Conservation (phyloP, 2,797 vertebrate species). For the Channallabes apus region DNA sequence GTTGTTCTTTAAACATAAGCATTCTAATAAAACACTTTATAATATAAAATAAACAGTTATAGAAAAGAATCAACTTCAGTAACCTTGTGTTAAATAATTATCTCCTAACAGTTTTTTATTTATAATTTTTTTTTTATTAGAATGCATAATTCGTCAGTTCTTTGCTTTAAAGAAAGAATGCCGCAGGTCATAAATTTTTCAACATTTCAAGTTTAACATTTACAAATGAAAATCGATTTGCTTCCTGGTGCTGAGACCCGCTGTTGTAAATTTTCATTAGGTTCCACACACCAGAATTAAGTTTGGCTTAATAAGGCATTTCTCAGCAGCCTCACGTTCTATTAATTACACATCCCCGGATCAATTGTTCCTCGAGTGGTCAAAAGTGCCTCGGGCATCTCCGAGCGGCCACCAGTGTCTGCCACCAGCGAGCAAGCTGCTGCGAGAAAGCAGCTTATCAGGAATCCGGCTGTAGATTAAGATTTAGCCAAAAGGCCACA, state of each 20-base stretch:
- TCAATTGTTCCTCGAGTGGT: not conserved
- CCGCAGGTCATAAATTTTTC: not conserved
- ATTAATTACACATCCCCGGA: slow-evolving; percentile 3
- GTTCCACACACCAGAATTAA: not conserved
- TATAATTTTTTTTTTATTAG: not conserved
- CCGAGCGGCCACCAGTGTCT: not conserved
- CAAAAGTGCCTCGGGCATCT: not conserved
- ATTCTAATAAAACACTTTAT: not conserved
- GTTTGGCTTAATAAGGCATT: slow-evolving; percentile 1
- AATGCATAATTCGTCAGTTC: not conserved
- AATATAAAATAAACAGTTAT: not conserved
- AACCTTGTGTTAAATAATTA: not conserved
- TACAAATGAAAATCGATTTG: slow-evolving; percentile 17
- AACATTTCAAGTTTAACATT: slow-evolving; percentile 12
- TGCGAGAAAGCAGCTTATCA: too few relatives aligned
- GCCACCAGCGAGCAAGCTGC: not conserved
- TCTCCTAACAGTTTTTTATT: not conserved
- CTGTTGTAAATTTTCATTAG: slow-evolving; percentile 26
- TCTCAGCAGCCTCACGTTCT: not conserved
- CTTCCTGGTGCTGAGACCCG: not conserved
- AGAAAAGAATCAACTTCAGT: not conserved
- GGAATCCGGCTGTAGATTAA: not conserved
- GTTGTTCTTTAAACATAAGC: not conserved
- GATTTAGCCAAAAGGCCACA: not conserved
- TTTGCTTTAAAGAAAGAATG: not conserved